Percentiles rank a stretch among this genome's conserved stretches.
phyloP scores from a whole-genome alignment of 2,113 vertebrate species.

The Etia nguti region DNA sequence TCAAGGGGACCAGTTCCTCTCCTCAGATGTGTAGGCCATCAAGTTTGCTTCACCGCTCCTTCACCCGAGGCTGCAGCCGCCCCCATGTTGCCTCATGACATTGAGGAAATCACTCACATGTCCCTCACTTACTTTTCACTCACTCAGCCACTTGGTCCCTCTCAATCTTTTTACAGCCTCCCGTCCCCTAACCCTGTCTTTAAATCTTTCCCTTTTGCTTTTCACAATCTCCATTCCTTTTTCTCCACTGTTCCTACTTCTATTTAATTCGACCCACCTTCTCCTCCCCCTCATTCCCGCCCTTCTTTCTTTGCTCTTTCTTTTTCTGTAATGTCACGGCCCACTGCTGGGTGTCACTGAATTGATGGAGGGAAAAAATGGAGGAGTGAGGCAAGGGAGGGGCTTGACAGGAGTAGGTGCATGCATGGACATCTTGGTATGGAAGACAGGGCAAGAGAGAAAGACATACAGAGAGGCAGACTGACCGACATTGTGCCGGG shows the following conservation, averaged over 20 bases:
- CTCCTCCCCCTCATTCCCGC: background rate
- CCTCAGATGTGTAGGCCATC: constrained; percentile 66
- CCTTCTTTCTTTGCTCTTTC: constrained; percentile 28
- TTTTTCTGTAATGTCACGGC: constrained; percentile 73
- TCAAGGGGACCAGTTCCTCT: constrained; percentile 52
- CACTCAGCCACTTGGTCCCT: constrained; percentile 40
- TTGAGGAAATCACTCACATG: constrained; percentile 69
- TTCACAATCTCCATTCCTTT: constrained; percentile 17
- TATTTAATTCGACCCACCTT: background rate
- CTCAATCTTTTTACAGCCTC: constrained; percentile 46
- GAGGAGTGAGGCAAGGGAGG: constrained; percentile 55
- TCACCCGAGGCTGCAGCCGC: constrained; percentile 58
- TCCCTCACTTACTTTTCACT: constrained; percentile 53
- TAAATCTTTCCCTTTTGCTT: constrained; percentile 42
- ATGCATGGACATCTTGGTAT: constrained; percentile 16
- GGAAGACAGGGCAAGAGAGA: background rate
- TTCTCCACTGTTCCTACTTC: constrained; percentile 1
- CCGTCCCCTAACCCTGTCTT: constrained; percentile 46
- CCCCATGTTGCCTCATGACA: constrained; percentile 58
- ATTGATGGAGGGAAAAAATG: constrained; percentile 74
- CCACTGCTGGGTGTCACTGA: constrained; percentile 72
- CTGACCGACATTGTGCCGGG: constrained; percentile 32
- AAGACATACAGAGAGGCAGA: background rate
- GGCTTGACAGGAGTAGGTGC: constrained; percentile 43
- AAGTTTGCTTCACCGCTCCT: constrained; percentile 62